A percentile compares a stretch with the other conserved stretches of the same genome.
Evolutionary conservation across 2,888 invertebrate species (phyloP).

Genomic region (Eupelmus urozonus): DNA sequence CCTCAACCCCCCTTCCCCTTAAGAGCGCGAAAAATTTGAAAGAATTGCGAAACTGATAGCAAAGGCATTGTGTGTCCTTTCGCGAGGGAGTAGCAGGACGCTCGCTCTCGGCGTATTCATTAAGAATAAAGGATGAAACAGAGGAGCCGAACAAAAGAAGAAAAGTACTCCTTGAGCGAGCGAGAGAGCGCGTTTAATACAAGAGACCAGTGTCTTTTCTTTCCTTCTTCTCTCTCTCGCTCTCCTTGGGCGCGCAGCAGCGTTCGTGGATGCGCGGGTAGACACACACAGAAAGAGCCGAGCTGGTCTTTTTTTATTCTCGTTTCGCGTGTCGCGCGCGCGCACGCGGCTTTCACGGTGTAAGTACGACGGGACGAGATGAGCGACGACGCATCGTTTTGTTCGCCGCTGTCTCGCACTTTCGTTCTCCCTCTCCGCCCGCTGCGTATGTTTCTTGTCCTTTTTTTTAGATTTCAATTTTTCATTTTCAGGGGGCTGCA

Average conservation of each 20-base stretch:
- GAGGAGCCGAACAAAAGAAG: slow-evolving; percentile 58
- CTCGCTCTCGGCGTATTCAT: slow-evolving; percentile 51
- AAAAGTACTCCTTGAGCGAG: slow-evolving; percentile 56
- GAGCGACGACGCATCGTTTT: slow-evolving; percentile 57
- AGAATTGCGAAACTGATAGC: slow-evolving; percentile 57
- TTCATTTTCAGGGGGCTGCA: slow-evolving; percentile 29
- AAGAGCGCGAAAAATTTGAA: slow-evolving; percentile 54
- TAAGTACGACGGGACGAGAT: slow-evolving; percentile 43
- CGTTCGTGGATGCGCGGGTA: neutral
- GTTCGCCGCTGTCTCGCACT: slow-evolving; percentile 18
- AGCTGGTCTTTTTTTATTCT: slow-evolving; percentile 24
- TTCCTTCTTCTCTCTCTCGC: slow-evolving; percentile 3
- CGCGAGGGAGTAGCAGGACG: slow-evolving; percentile 9
- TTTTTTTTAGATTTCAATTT: slow-evolving; percentile 47
- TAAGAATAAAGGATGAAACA: slow-evolving; percentile 60
- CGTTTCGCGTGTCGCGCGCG: slow-evolving; percentile 43
- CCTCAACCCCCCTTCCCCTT: neutral
- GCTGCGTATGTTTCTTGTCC: neutral
- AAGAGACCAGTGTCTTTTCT: slow-evolving; percentile 57
- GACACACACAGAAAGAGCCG: neutral
- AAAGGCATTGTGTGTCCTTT: slow-evolving; percentile 52
- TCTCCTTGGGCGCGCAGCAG: neutral
- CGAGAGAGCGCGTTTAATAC: slow-evolving; percentile 55
- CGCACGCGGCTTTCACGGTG: slow-evolving; percentile 30
- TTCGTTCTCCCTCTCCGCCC: neutral